A percentile compares a stretch with the other conserved stretches of the same genome.
phyloP scores from a whole-genome alignment of 2,113 vertebrate species.

The Acinonyx jubatus region DNA sequence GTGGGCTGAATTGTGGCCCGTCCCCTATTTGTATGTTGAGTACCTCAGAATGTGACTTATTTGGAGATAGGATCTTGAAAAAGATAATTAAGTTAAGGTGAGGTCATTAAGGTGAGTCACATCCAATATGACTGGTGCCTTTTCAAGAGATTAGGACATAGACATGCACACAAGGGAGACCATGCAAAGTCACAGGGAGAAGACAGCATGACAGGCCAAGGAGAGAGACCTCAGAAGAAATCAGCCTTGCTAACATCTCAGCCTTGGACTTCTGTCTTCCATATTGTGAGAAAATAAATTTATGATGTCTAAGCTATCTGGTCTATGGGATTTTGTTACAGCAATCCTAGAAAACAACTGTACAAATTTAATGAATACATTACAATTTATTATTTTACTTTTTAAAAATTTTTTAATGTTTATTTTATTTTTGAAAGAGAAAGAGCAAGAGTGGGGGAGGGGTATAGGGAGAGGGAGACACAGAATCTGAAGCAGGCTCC shows the following conservation, averaged over 20 bases:
- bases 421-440: no score
- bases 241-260: not conserved
- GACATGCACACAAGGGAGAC: not conserved
- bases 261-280: not conserved
- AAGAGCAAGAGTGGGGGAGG: no score
- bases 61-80: not conserved
- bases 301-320: not conserved
- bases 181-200: not conserved
- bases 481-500: no score
- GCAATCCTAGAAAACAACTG: not conserved
- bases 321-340: not conserved
- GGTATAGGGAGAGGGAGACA: no score
- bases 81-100: not conserved
- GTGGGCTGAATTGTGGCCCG: not conserved
- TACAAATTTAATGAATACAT: not conserved
- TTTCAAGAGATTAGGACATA: not conserved
- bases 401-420: no score
- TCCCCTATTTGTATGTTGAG: not conserved
- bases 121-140: not conserved
- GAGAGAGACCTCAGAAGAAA: not conserved
- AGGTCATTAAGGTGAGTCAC: not conserved
- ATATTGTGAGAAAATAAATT: not conserved
- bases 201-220: no score
- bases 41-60: not conserved
- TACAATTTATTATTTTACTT: not conserved